These are phyloP conservation scores for Diphyllodes magnificus DNA, from an alignment of 2,113 vertebrate species.

Conservation along the genomic window DNA sequence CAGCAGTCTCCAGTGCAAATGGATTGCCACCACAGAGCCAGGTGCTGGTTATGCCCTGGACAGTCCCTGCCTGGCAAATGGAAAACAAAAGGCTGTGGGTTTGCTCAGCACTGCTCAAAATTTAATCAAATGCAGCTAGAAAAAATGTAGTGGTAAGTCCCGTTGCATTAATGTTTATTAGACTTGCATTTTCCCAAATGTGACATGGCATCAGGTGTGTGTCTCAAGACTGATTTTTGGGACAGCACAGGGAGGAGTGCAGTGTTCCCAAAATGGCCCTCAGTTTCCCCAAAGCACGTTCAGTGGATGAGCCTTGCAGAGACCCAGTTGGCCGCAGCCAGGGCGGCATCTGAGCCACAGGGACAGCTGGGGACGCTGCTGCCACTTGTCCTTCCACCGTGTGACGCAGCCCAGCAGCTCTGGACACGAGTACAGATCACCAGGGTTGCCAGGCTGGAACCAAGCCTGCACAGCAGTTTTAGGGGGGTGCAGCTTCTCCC, in stretches of 20 bases:
- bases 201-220: background rate
- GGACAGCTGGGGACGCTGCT: background rate
- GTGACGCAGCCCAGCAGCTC: background rate
- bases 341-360: background rate
- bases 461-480: background rate
- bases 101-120: background rate
- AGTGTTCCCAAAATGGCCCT: background rate
- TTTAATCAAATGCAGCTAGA: background rate
- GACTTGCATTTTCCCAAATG: background rate
- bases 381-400: fast-evolving
- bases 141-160: background rate
- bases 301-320: background rate
- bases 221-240: background rate
- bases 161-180: background rate
- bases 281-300: background rate
- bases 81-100: background rate
- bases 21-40: background rate
- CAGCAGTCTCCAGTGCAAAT: background rate
- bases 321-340: background rate
- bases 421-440: fast-evolving
- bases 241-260: background rate
- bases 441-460: background rate
- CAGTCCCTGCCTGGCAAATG: background rate
- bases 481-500: background rate
- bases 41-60: background rate